Evolutionary conservation across 2,888 invertebrate species (phyloP), one percentile per base, ranked within the genome.

Genomic region (Dyspetes luteomarginatus): DNA sequence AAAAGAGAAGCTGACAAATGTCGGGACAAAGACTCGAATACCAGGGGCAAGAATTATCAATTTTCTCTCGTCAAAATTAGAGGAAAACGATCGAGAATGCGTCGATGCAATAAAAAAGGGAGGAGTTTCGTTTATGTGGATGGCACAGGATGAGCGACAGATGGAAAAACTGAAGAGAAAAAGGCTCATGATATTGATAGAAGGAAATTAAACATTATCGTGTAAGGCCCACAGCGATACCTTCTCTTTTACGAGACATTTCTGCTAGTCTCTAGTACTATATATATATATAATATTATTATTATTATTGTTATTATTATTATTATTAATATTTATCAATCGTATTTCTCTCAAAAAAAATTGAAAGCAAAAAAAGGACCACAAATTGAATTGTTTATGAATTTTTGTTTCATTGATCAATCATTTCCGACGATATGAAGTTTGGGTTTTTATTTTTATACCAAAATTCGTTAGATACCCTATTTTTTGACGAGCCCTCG

Each of bases 141-240:
- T 56, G 41, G 24, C 12, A 26, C 74, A n/a, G 71, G 56, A 71
- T 17, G 62, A 50, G 43, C 60, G 30, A 62, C 52, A 62, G 24
- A 64, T 19, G 12, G 4, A 65, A 1, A 43, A 55, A 48, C n/a
- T 15, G 56, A 17, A 36, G 22, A 67, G 26, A 43, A 50, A 17
- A 48, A 17, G 15, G 48, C 15, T 48, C 3, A 15, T 69, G 36
- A 64, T 64, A 62, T 56, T 55, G 64, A 78, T 58, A 43, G 69
- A 76, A 83, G 82, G 84, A 85, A 84, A 83, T 85, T 81, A 84
- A 83, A 77, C 78, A 84, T 85, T 82, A 82, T 60, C 83, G 67
- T 69, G 48, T 30, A 71, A 50, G 71, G 73, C 64, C 72, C 43
- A 60, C 55, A 76, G 79, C 79, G 50, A 48, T 65, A 69, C 65